Evolutionary conservation across 2,888 invertebrate species (phyloP).

Genomic region (Hemicrepidius hirtus): DNA sequence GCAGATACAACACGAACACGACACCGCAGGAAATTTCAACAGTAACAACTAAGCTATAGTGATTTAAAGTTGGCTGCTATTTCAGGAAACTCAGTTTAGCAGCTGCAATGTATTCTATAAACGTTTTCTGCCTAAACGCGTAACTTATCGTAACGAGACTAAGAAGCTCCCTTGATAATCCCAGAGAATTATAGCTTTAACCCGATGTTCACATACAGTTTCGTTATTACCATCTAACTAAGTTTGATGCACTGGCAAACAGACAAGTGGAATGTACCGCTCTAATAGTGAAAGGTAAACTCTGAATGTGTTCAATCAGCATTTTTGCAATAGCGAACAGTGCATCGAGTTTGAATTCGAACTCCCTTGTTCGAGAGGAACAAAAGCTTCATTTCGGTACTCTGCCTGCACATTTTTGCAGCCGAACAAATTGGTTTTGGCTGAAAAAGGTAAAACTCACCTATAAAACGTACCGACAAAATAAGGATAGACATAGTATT

Average conservation of each 20-base stretch:
- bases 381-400: conserved; percentile 50
- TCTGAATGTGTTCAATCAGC: conserved; percentile 47
- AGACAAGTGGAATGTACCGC: conserved; percentile 12
- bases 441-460: conserved; percentile 32
- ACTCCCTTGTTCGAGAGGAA: conserved; percentile 48
- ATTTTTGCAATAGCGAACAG: conserved; percentile 38
- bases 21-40: conserved; percentile 31
- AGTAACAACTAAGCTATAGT: conserved; percentile 30
- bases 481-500: neutral
- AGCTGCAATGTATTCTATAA: conserved; percentile 20
- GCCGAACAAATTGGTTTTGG: conserved; percentile 32
- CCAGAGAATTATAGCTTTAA: conserved; percentile 25
- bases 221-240: conserved; percentile 19
- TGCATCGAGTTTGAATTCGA: conserved; percentile 44
- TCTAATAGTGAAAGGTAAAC: conserved; percentile 36
- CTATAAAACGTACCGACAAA: neutral
- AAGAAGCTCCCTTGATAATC: conserved; percentile 27
- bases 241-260: neutral
- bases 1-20: conserved; percentile 23
- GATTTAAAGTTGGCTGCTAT: conserved; percentile 31
- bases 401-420: conserved; percentile 42
- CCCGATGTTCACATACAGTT: conserved; percentile 26
- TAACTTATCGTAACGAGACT: conserved; percentile 35
- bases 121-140: conserved; percentile 35
- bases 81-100: conserved; percentile 4